These are phyloP conservation scores for Phasia obesa DNA, from an alignment of 2,888 invertebrate genomes.

Conservation along the genomic window DNA sequence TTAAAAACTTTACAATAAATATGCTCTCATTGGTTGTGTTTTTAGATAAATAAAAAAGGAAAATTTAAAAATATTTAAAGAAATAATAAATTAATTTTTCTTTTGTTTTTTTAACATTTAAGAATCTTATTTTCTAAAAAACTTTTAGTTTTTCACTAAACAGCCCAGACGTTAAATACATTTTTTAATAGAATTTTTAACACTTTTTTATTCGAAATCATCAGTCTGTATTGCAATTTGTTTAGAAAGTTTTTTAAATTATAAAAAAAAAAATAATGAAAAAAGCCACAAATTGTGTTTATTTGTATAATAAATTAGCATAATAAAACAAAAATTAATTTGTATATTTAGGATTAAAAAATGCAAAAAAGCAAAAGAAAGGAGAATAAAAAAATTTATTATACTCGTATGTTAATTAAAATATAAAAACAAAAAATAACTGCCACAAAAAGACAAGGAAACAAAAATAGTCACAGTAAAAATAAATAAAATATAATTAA, in stretches of 20 bases:
- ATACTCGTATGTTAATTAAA: constrained; percentile 64
- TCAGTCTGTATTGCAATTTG: neutral
- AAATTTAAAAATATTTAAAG: constrained; percentile 57
- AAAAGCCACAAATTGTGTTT: constrained; percentile 69
- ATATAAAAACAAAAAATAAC: constrained; percentile 72
- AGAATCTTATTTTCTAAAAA: neutral
- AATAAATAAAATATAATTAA: constrained; percentile 15
- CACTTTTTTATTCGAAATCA: constrained; percentile 52
- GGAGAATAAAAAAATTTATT: constrained; percentile 32
- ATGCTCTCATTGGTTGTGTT: constrained; percentile 83
- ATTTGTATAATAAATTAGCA: constrained; percentile 67
- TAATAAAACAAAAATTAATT: constrained; percentile 57
- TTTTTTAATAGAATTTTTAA: too few species aligned
- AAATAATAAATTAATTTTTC: constrained; percentile 24
- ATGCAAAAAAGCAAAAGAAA: constrained; percentile 57
- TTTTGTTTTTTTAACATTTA: constrained; percentile 6
- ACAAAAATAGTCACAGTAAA: constrained; percentile 49
- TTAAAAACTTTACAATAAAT: constrained; percentile 74
- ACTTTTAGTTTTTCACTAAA: constrained; percentile 8
- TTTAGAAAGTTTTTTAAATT: constrained; percentile 8
- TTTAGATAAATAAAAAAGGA: constrained; percentile 77
- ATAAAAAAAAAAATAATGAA: neutral
- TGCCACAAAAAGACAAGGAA: constrained; percentile 77
- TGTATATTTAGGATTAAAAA: constrained; percentile 68
- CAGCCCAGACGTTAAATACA: constrained; percentile 2